Evolutionary conservation across 92 coral and sea anemone genomes (phyloP).

Genomic region (Epizoanthus rinbou): DNA sequence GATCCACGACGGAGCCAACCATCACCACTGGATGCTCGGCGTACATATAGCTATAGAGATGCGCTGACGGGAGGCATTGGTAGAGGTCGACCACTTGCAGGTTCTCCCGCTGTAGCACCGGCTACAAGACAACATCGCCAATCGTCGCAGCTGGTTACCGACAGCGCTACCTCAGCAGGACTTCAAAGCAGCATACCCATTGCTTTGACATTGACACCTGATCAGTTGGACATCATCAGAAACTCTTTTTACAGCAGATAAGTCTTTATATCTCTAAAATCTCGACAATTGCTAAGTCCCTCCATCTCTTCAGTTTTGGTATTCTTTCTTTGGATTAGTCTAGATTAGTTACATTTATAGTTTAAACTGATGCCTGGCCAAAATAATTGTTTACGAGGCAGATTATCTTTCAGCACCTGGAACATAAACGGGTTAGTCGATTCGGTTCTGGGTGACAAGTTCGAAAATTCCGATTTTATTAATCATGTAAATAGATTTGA

Average conservation of each 20-base stretch:
- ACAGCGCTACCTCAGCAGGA: background rate
- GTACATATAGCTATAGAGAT: background rate
- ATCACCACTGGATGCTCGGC: background rate
- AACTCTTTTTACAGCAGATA: background rate
- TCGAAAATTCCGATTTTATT: slow-evolving; percentile 17
- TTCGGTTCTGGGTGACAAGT: slow-evolving; percentile 23
- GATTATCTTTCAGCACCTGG: slow-evolving; percentile 20
- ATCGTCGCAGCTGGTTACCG: background rate
- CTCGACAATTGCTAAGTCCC: background rate
- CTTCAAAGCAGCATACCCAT: background rate
- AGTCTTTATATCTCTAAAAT: background rate
- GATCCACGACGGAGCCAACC: background rate
- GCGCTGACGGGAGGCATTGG: background rate
- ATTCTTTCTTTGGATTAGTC: too few relatives aligned
- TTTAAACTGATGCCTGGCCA: slow-evolving; percentile 17
- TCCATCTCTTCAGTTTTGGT: too few relatives aligned
- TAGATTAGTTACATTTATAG: too few relatives aligned
- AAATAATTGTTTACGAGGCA: background rate
- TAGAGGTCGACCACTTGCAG: background rate
- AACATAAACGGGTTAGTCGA: slow-evolving; percentile 22
- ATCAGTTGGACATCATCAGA: slow-evolving; percentile 7
- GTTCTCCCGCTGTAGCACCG: background rate
- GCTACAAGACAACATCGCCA: background rate
- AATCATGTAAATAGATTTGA: slow-evolving; percentile 24
- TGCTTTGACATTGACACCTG: slow-evolving; percentile 8